Conservation (phyloP, 2,888 invertebrate species). For the Asteroscopus sphinx region DNA sequence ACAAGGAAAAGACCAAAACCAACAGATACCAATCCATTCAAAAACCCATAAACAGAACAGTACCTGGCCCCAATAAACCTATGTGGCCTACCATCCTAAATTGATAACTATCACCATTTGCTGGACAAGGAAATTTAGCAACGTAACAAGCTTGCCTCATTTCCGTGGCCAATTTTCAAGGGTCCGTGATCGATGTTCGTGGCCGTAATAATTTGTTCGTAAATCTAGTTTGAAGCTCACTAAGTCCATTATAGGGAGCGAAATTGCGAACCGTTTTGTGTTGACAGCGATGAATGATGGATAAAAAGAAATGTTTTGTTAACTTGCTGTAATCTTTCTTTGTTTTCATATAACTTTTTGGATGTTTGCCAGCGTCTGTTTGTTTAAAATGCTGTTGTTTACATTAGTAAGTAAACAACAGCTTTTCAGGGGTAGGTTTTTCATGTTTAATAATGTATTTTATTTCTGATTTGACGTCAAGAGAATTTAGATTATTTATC, state of each 20-base stretch:
- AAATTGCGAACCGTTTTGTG: constrained; percentile 33
- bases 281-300: constrained; percentile 37
- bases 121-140: constrained; percentile 10
- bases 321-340: constrained; percentile 34
- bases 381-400: constrained; percentile 24
- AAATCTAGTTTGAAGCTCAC: constrained; percentile 38
- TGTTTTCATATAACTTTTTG: constrained; percentile 18
- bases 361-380: constrained; percentile 20
- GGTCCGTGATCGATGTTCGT: constrained; percentile 34
- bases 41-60: no score
- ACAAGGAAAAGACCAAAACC: no score
- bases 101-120: no score
- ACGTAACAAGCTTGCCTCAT: constrained; percentile 33
- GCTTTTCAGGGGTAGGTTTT: neutral
- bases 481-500: no score
- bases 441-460: neutral
- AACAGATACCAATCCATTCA: no score
- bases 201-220: constrained; percentile 37
- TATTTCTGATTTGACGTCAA: neutral
- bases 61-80: no score
- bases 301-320: constrained; percentile 41
- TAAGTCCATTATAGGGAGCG: constrained; percentile 19
- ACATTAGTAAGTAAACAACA: neutral
- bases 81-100: no score
- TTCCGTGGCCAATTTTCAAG: constrained; percentile 36